Conservation (phyloP, 2,888 invertebrate genomes). For the Synergus itoensis region DNA sequence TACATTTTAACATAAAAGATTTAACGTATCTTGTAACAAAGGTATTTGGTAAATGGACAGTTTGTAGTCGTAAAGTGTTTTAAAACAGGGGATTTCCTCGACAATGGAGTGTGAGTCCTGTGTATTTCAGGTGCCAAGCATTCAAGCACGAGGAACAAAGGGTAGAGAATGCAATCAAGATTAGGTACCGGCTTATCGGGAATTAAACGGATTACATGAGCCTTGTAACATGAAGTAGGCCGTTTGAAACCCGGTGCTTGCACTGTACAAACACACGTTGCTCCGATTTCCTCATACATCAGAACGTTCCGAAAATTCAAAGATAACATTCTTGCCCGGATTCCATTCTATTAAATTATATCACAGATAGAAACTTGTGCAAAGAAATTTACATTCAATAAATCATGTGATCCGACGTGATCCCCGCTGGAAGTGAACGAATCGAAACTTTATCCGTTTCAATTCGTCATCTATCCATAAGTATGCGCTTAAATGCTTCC, state of each 20-base stretch:
- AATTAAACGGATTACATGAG: slow-evolving; percentile 71
- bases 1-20: slow-evolving; percentile 5
- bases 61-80: slow-evolving; percentile 37
- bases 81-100: slow-evolving; percentile 38
- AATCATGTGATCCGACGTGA: too few relatives aligned
- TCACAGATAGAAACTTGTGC: background rate
- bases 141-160: slow-evolving; percentile 39
- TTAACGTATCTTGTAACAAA: slow-evolving; percentile 22
- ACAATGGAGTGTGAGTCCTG: slow-evolving; percentile 32
- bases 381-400: background rate
- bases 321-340: slow-evolving; percentile 30
- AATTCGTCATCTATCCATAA: too few relatives aligned
- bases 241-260: slow-evolving; percentile 48
- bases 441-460: too few relatives aligned
- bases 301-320: slow-evolving; percentile 47
- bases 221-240: slow-evolving; percentile 52
- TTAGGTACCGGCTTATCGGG: slow-evolving; percentile 70
- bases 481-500: too few relatives aligned
- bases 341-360: background rate
- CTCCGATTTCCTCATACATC: slow-evolving; percentile 9
- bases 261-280: slow-evolving; percentile 54
- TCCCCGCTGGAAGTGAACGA: too few relatives aligned
- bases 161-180: slow-evolving; percentile 62
- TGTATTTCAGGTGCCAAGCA: slow-evolving; percentile 42
- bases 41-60: slow-evolving; percentile 20